Evolutionary conservation across 2,888 invertebrate species (phyloP).

Genomic region (Cephalotes varians): DNA sequence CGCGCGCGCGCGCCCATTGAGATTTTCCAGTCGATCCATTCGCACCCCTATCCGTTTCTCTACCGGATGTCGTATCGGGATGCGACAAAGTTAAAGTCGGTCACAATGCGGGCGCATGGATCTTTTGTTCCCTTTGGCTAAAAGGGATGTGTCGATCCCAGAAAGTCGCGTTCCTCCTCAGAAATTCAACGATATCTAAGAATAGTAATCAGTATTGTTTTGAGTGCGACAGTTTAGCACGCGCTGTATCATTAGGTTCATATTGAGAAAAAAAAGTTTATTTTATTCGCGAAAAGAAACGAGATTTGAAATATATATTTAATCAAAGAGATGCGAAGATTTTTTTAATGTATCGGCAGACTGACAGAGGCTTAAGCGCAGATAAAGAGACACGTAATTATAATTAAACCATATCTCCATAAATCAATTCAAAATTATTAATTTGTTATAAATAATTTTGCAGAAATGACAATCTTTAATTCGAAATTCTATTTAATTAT

Average conservation of each 20-base stretch:
- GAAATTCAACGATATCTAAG: neutral
- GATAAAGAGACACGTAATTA: neutral
- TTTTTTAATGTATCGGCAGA: neutral
- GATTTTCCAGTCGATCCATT: neutral
- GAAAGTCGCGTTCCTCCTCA: neutral
- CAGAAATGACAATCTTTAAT: too few species aligned
- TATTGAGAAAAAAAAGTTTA: neutral
- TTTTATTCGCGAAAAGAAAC: neutral
- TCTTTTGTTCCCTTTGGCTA: neutral
- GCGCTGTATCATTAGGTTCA: neutral
- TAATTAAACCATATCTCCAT: neutral
- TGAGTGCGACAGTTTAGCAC: neutral
- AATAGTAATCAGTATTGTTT: neutral
- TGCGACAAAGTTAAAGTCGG: neutral
- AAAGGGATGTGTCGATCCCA: neutral
- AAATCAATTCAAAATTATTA: neutral
- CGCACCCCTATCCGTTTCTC: neutral
- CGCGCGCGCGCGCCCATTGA: neutral
- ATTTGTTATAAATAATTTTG: neutral
- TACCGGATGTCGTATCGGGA: constrained; percentile 53
- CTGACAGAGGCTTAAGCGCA: neutral
- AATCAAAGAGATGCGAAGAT: too few species aligned
- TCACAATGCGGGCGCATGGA: neutral
- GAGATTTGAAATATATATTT: too few species aligned
- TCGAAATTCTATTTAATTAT: too few species aligned